Percentiles rank a stretch among this genome's conserved stretches.
Conservation (phyloP, 2,888 invertebrate species). For the Heliconius sara region DNA sequence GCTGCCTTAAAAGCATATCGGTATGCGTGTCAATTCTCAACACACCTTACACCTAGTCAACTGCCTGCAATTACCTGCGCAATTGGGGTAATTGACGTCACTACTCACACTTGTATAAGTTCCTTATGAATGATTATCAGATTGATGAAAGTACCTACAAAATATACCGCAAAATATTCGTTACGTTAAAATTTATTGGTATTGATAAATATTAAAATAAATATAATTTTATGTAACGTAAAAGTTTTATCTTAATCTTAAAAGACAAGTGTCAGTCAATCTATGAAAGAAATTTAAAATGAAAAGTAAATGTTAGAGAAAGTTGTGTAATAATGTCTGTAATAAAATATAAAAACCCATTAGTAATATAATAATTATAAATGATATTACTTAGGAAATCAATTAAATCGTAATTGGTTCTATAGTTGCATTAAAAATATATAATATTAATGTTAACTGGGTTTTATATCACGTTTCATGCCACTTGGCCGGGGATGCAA, state of each 20-base stretch:
- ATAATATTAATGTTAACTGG: background rate
- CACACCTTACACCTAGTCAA: slow-evolving; percentile 35
- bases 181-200: background rate
- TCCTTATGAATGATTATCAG: background rate
- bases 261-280: background rate
- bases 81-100: slow-evolving; percentile 46
- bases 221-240: slow-evolving; percentile 10
- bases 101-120: slow-evolving; percentile 30
- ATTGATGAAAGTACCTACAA: background rate
- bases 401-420: background rate
- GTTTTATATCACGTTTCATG: background rate
- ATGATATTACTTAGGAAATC: background rate
- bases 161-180: slow-evolving; percentile 4
- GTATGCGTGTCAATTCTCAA: slow-evolving; percentile 30
- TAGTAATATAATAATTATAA: background rate
- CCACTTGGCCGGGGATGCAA: background rate
- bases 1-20: slow-evolving; percentile 15
- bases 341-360: slow-evolving; percentile 12
- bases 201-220: background rate
- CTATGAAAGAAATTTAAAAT: slow-evolving; percentile 10
- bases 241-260: slow-evolving; percentile 4
- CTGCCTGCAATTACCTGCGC: slow-evolving; percentile 43
- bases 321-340: slow-evolving; percentile 12
- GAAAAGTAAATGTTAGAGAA: slow-evolving; percentile 16
- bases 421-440: background rate